Base-by-base conservation (phyloP, 2,888 invertebrate species). In the Eupithecia centaureata region DNA sequence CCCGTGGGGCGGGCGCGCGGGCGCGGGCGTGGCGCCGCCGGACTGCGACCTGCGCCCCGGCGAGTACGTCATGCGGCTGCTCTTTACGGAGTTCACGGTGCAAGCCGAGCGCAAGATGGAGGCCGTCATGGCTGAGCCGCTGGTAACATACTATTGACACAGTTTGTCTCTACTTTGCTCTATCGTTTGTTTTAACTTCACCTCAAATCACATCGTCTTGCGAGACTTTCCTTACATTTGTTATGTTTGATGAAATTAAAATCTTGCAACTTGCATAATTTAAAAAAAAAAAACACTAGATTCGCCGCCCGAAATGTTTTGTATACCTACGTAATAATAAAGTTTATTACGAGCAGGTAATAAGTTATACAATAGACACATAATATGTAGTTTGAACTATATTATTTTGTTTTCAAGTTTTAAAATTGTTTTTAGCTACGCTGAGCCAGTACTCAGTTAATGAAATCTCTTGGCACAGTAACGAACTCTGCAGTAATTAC, bases 61-160 rank as follows among this genome's bases (percentile, higher is more conserved):
- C 13, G 99, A 99, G 90, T 99, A 97, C 90, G 98, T 99, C 0
- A 98, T 99, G 96, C 95, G 98, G 70, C 97, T 98, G 56, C 94
- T 99, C 1, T 99, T 99, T 85, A 96, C 98, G 0, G 99, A 99
- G 89, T 99, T 99, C 83, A 98, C 99, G 0, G 94, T 96, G 1
- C 96, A 98, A 81, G 98, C 98, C 0, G 99, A 99, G 82, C 96
- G 97, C 85, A 99, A 99, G 91, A 98, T 99, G 91, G 98, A 99
- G 84, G 95, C 96, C 65, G 98, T 99, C 1, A 97, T 99, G 95
- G 95, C 97, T 63, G 99, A 99, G 87, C 96, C 97, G 70, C 93
- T 97, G 88, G 97, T 97, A 91, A 86, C n/a, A n/a, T n/a, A n/a
- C n/a, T n/a, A n/a, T n/a, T n/a, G n/a, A n/a, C n/a, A n/a, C n/a